Conservation (phyloP, 2,797 vertebrate genomes). For the Peromyscus melanophrys region DNA sequence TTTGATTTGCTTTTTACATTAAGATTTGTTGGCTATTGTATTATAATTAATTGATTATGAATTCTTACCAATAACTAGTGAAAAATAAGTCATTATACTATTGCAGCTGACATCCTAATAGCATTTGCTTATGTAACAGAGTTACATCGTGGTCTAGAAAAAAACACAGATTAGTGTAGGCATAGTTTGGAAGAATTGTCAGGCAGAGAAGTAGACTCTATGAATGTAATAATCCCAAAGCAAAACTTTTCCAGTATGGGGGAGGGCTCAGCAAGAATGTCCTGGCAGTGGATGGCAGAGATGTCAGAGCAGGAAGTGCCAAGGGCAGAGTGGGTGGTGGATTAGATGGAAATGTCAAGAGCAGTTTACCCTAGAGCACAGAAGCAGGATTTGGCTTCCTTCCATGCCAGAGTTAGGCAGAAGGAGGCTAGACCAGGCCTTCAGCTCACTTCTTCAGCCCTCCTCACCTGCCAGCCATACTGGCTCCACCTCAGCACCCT, state of each 20-base stretch:
- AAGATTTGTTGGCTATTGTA: background rate
- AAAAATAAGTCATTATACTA: background rate
- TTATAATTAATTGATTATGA: slow-evolving; percentile 22
- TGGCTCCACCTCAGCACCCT: background rate
- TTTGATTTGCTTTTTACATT: slow-evolving; percentile 66
- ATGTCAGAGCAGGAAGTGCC: background rate
- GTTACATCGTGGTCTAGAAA: background rate
- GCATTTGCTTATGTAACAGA: slow-evolving; percentile 5
- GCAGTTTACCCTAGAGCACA: background rate
- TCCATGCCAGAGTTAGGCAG: background rate
- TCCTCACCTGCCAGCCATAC: background rate
- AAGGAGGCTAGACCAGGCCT: background rate
- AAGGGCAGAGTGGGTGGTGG: background rate
- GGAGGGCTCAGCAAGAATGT: background rate
- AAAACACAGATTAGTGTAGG: background rate
- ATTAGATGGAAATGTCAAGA: background rate
- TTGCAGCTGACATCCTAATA: slow-evolving; percentile 4
- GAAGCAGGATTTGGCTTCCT: background rate
- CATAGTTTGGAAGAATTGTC: slow-evolving; percentile 19
- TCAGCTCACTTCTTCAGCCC: background rate
- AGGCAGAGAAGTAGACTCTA: background rate
- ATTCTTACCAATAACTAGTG: slow-evolving; percentile 46
- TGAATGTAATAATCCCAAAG: slow-evolving; percentile 44
- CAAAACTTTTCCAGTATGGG: background rate
- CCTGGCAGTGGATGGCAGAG: background rate